Evolutionary conservation across 2,113 vertebrate species (phyloP).

Genomic region (Heteronetta atricapilla): DNA sequence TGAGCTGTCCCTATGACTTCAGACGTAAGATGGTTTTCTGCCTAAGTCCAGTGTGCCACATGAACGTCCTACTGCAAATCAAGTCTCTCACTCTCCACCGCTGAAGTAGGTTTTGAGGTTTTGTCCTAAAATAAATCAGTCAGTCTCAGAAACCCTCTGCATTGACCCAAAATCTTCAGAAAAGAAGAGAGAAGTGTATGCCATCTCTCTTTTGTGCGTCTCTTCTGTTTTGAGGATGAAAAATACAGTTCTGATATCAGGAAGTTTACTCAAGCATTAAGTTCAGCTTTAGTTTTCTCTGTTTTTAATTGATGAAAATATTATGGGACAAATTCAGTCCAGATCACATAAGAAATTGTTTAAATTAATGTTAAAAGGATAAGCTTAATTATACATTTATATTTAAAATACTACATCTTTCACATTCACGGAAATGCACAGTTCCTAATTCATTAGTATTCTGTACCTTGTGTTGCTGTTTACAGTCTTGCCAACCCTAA

Average conservation of each 20-base stretch:
- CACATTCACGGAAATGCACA: not conserved
- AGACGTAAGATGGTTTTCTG: not conserved
- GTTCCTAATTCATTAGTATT: not conserved
- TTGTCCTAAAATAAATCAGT: not conserved
- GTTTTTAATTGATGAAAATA: not conserved
- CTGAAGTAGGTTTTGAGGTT: not conserved
- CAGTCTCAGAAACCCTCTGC: not conserved
- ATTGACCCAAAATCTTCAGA: not conserved
- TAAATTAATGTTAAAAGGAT: not conserved
- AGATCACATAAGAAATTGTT: not conserved
- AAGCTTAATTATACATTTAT: not conserved
- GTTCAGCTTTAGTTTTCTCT: not conserved
- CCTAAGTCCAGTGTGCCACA: not conserved
- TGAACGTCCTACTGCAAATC: not conserved
- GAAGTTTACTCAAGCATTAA: not conserved
- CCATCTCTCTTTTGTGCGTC: not conserved
- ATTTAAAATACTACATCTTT: not conserved
- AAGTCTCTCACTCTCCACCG: rapidly evolving
- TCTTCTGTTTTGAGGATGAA: not conserved
- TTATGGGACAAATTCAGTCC: not conserved
- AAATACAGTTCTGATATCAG: not conserved
- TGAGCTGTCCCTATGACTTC: not conserved
- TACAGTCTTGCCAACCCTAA: not conserved
- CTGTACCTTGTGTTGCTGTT: not conserved
- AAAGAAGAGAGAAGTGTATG: not conserved